Conservation (phyloP, 1,140 invertebrate species). For the Drosophila pectinifera region DNA sequence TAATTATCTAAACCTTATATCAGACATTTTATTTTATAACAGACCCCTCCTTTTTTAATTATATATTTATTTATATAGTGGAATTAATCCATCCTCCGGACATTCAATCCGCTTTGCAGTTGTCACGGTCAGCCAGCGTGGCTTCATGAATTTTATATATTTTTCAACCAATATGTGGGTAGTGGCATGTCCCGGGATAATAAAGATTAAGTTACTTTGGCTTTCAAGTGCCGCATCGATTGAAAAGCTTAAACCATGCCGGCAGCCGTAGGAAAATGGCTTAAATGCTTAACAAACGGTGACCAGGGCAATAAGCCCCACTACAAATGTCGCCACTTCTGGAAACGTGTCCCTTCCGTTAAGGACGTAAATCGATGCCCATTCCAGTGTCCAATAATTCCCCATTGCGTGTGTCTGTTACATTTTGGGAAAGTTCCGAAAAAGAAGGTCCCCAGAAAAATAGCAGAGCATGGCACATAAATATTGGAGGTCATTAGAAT, state of each 20-base stretch:
- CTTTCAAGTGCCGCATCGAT: slow-evolving; percentile 15
- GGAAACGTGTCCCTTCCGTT: not conserved
- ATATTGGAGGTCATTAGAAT: slow-evolving; percentile 17
- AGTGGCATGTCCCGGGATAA: slow-evolving; percentile 4
- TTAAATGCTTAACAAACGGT: slow-evolving; percentile 25
- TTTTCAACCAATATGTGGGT: slow-evolving; percentile 6
- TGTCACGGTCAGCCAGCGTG: slow-evolving; percentile 5
- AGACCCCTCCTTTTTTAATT: not conserved
- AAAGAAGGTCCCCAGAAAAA: slow-evolving; percentile 5
- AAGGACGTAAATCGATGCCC: slow-evolving; percentile 23
- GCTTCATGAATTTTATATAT: slow-evolving; percentile 11
- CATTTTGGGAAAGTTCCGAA: slow-evolving; percentile 1
- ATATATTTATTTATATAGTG: slow-evolving; percentile 3
- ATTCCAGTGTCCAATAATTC: slow-evolving; percentile 3
- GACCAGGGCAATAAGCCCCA: slow-evolving; percentile 15
- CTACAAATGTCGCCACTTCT: slow-evolving; percentile 12
- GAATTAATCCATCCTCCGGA: slow-evolving; percentile 6
- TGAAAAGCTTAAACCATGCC: slow-evolving; percentile 12
- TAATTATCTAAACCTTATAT: not conserved
- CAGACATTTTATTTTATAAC: not conserved
- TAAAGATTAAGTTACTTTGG: slow-evolving; percentile 13
- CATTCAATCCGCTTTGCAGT: slow-evolving; percentile 14
- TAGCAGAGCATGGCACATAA: slow-evolving; percentile 19
- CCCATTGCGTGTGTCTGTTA: slow-evolving; percentile 15
- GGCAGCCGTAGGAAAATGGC: slow-evolving; percentile 18